Base-by-base conservation (phyloP, 2,797 vertebrate species). In the Galago senegalensis region DNA sequence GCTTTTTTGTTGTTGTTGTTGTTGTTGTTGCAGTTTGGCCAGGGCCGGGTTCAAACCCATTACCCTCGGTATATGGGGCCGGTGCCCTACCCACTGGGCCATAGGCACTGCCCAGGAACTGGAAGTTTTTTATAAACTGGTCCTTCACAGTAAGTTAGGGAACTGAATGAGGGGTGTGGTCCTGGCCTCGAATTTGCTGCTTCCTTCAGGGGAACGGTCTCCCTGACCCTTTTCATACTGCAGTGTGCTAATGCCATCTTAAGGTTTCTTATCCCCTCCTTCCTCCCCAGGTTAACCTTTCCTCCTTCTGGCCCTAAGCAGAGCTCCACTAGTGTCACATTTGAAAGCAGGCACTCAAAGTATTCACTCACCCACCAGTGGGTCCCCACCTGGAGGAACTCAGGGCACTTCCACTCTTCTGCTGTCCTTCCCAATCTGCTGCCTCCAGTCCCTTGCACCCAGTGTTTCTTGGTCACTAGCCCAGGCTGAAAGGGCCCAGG, bases 211-310 rank as follows among this genome's bases (percentile, higher is more conserved):
- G 18, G 31, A 84, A 49, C n/a, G 77, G 65, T 76, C 43, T 7
- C 63, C 40, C 34, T 69, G 1, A 12, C 53, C 49, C 53, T 40
- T 5, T 69, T n/a, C n/a, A 13, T 1, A 14, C 56, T 40, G 25
- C 82, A 13, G 1, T 1, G 21, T 56, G 76, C 60, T 27, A 5
- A 20, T 2, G 23, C n/a, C 53, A 0, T 67, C 53, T 43, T 65
- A 61, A 0, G 40, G 8, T 49, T 69, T 56, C 89, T 0, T 7
- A 2, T 46, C 0, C 0, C 4, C 7, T 40, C 53, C 12, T 10
- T n/a, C 12, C 46, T 17, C 56, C 40, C 27, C 0, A 0, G 14
- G 27, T 5, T 37, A 6, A 7, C 27, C 69, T 79, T 79, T 49
- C 63, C 72, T 46, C 46, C 75, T 76, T 31, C 75, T 37, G 60